These are phyloP conservation scores for Eupithecia exiguata DNA, from an alignment of 2,888 invertebrate genomes.

Conservation along the genomic window DNA sequence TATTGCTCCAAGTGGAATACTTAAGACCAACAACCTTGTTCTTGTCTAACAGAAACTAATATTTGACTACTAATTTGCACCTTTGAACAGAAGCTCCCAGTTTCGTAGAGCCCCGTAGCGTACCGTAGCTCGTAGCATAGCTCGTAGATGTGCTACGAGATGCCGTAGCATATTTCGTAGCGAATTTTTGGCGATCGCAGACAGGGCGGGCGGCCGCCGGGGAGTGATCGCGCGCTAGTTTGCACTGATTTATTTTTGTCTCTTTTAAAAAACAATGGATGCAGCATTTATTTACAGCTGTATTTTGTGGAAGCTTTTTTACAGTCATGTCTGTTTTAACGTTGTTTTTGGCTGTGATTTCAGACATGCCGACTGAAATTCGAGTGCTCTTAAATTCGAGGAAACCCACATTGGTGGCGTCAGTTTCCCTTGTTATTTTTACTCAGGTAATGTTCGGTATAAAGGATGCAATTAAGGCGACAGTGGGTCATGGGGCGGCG, in stretches of 20 bases:
- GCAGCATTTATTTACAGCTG: slow-evolving; percentile 13
- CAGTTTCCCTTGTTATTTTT: slow-evolving; percentile 9
- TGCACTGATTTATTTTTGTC: slow-evolving; percentile 22
- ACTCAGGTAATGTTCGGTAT: slow-evolving; percentile 13
- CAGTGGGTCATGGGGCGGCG: slow-evolving; percentile 30
- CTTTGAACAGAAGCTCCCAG: slow-evolving; percentile 26
- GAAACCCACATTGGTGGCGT: not conserved
- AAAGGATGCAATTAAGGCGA: slow-evolving; percentile 41
- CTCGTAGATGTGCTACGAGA: slow-evolving; percentile 19
- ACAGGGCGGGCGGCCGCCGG: slow-evolving; percentile 23
- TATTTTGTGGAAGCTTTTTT: slow-evolving; percentile 7
- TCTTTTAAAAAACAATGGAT: slow-evolving; percentile 13
- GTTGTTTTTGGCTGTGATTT: slow-evolving; percentile 5
- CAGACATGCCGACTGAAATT: too few species aligned
- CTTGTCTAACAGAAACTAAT: slow-evolving; percentile 22
- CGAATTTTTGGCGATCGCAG: slow-evolving; percentile 30
- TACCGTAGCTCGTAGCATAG: slow-evolving; percentile 24
- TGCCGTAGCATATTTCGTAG: slow-evolving; percentile 26
- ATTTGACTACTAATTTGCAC: slow-evolving; percentile 32
- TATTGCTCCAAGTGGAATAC: slow-evolving; percentile 25
- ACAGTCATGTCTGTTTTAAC: not conserved
- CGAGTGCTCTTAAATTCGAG: not conserved
- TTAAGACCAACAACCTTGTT: slow-evolving; percentile 30
- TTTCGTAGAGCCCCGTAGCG: slow-evolving; percentile 24
- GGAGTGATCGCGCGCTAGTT: slow-evolving; percentile 25